Percentiles rank a stretch among this genome's conserved stretches.
Conservation (phyloP, 2,113 vertebrate genomes). For the Chionomys nivalis region DNA sequence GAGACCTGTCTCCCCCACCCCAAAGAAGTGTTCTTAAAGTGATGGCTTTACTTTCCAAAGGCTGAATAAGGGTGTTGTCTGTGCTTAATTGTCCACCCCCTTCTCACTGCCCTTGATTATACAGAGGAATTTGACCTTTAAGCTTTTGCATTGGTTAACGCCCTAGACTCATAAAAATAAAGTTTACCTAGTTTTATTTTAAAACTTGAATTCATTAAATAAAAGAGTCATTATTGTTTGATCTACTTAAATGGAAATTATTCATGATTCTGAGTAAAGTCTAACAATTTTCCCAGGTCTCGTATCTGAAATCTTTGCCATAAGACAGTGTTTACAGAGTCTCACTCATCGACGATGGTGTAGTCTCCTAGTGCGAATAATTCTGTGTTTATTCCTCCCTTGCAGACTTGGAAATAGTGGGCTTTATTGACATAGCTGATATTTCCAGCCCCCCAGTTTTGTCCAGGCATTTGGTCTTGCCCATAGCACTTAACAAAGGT, state of each 20-base stretch:
- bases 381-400: conserved; percentile 62
- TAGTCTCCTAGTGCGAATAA: background rate
- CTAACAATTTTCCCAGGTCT: conserved; percentile 3
- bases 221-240: conserved; percentile 41
- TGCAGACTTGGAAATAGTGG: conserved; percentile 96
- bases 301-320: conserved; percentile 45
- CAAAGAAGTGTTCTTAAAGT: background rate
- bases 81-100: background rate
- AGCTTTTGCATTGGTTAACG: background rate
- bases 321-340: conserved; percentile 42
- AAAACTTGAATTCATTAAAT: conserved; percentile 51
- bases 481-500: conserved; percentile 98
- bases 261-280: conserved; percentile 9
- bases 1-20: background rate
- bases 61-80: background rate
- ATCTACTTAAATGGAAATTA: conserved; percentile 46
- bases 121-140: background rate
- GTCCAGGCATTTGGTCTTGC: conserved; percentile 96
- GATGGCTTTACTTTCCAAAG: background rate
- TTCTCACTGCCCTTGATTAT: background rate
- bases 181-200: conserved; percentile 36
- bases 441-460: conserved; percentile 98
- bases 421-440: conserved; percentile 98
- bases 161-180: conserved; percentile 39
- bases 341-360: background rate